phyloP scores from a whole-genome alignment of 2,113 vertebrate species.

The Alethe diademata region DNA sequence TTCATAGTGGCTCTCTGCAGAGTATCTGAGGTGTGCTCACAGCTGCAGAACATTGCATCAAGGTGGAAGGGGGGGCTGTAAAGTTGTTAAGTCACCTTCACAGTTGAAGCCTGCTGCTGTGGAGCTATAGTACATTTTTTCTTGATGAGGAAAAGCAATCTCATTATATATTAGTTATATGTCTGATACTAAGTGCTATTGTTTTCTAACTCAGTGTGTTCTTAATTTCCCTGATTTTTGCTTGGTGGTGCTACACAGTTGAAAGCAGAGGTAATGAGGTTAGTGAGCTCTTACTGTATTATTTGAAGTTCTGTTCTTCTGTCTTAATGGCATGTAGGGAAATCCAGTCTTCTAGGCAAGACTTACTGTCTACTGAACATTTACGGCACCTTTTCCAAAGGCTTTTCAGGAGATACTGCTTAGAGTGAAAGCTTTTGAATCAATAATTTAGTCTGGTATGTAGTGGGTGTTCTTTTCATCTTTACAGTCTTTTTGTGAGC shows the following conservation, averaged over 20 bases:
- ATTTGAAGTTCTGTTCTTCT: neutral
- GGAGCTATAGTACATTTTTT: neutral
- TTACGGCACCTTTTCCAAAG: neutral
- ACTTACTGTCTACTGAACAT: neutral
- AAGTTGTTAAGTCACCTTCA: neutral
- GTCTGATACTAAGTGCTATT: neutral
- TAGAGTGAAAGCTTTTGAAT: neutral
- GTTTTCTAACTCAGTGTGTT: neutral
- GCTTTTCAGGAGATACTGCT: neutral
- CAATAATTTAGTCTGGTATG: neutral
- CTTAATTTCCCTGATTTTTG: neutral
- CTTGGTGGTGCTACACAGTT: neutral
- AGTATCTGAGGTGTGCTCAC: neutral
- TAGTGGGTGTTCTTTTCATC: neutral
- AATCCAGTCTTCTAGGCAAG: neutral
- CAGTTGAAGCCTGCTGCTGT: neutral
- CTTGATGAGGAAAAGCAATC: neutral
- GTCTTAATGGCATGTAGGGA: neutral
- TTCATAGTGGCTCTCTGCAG: neutral
- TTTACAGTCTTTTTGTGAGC: neutral
- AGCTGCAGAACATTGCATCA: neutral
- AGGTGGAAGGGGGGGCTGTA: rapidly evolving
- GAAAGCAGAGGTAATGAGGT: neutral
- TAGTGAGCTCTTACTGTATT: neutral
- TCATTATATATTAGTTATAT: neutral